Evolutionary conservation across 2,888 invertebrate genomes (phyloP).

Genomic region (Erynnis tages): DNA sequence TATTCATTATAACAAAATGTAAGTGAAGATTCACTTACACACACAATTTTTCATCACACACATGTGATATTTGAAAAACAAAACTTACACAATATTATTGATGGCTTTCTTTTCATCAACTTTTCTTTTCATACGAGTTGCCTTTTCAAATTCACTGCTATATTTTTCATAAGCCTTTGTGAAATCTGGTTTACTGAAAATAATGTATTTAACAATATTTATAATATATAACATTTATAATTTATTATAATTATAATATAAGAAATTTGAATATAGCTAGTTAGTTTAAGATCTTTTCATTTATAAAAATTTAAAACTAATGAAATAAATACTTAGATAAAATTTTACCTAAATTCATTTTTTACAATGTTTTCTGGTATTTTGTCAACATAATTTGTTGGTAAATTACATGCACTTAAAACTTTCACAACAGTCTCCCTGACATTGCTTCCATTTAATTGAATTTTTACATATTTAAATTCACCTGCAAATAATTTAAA

Average conservation of each 20-base stretch:
- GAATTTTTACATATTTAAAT: conserved; percentile 88
- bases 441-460: conserved; percentile 85
- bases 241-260: no score
- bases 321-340: no score
- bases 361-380: conserved; percentile 70
- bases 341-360: conserved; percentile 48
- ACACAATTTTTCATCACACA: no score
- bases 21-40: no score
- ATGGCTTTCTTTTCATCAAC: conserved; percentile 61
- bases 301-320: no score
- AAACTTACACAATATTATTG: conserved; percentile 62
- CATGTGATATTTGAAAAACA: no score
- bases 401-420: conserved; percentile 89
- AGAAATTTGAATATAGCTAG: no score
- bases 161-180: conserved; percentile 59
- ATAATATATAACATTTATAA: no score
- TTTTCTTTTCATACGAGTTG: conserved; percentile 58
- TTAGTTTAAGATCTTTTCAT: no score
- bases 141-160: conserved; percentile 60
- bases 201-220: conserved; percentile 9
- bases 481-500: conserved; percentile 71
- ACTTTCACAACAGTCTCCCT: conserved; percentile 88
- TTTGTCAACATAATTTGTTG: conserved; percentile 93
- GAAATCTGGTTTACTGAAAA: conserved; percentile 52
- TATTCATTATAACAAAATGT: not conserved